phyloP scores from a whole-genome alignment of 1,140 invertebrate species.

The Parasteatoda tepidariorum region DNA sequence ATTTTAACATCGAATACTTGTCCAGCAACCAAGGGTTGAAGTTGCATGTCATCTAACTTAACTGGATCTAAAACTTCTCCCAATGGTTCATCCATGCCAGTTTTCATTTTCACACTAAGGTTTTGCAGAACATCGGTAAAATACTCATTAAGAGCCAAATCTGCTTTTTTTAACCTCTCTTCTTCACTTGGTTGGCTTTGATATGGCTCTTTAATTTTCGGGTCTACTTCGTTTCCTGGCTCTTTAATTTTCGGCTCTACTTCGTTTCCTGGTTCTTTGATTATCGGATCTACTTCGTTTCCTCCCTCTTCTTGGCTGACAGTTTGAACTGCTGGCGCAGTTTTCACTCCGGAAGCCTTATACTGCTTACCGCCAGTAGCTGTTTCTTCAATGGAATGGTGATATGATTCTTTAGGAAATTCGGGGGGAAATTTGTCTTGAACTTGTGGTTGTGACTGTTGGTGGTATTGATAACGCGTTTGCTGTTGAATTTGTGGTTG shows the following conservation, averaged over 20 bases:
- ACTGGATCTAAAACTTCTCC: slow-evolving; percentile 60
- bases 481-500: slow-evolving; percentile 9
- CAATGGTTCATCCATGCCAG: slow-evolving; percentile 35
- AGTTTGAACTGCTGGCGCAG: background rate
- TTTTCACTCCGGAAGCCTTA: slow-evolving; percentile 34
- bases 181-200: slow-evolving; percentile 19
- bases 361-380: slow-evolving; percentile 17
- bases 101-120: slow-evolving; percentile 42
- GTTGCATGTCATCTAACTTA: slow-evolving; percentile 51
- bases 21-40: slow-evolving; percentile 62
- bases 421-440: slow-evolving; percentile 6
- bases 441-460: background rate
- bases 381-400: background rate
- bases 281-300: slow-evolving; percentile 18
- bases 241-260: slow-evolving; percentile 19
- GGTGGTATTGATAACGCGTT: background rate
- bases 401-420: background rate
- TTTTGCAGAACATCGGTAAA: slow-evolving; percentile 31
- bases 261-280: slow-evolving; percentile 26
- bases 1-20: slow-evolving; percentile 62
- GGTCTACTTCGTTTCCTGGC: slow-evolving; percentile 11
- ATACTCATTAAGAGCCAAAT: slow-evolving; percentile 23
- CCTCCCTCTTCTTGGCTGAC: background rate
- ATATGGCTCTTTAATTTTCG: background rate
- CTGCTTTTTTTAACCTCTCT: slow-evolving; percentile 37